Base-by-base conservation (phyloP, 2,113 vertebrate species). In the Tachuris rubrigastra region DNA sequence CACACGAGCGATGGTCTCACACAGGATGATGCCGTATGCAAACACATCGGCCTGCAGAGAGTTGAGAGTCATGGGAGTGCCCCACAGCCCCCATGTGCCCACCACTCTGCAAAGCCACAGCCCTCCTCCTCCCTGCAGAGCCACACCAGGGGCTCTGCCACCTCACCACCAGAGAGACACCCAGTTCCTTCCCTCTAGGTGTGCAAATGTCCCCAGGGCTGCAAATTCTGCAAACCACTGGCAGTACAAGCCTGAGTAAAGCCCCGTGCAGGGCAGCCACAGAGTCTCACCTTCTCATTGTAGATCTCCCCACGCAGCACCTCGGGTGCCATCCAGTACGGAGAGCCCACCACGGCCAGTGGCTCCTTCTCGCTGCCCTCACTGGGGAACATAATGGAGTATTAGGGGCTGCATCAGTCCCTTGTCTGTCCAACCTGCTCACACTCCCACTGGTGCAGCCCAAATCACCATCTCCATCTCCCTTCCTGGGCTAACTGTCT, bases 301-400 rank as follows among this genome's bases (percentile, higher is more conserved):
- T 99, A 99, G 41, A 99, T 93, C 94, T 99, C 99, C 89, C 99
- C 99, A 82, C 98, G 98, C 89, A 99, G 98, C 68, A 99, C 99
- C 86, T 99, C 99, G 0, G 99, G 99, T 16, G 99, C 99, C 99
- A 99, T 99, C 99, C 99, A 99, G 90, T 99, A 99, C 0, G 99
- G 99, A 33, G 99, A 99, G 41, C 99, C 99, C 92, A 99, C 99
- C 22, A 99, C 98, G 0, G 99, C 98, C 96, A 99, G 87, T 0
- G 98, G 99, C 95, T 99, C 98, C 93, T 99, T 99, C 82, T 98
- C 98, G 1, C 90, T 96, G 39, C 98, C 97, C 31, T 99, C 98
- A 18, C 99, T 99, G 97, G 85, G 68, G 65, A 27, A 89, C 65
- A 92, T 4, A 22, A 58, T 42, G n/a, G 30, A 78, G 23, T 16